A percentile compares a stretch with the other conserved stretches of the same genome.
These are phyloP conservation scores for Vanacampus margaritifer DNA, from an alignment of 2,113 vertebrate species.

Conservation along the genomic window DNA sequence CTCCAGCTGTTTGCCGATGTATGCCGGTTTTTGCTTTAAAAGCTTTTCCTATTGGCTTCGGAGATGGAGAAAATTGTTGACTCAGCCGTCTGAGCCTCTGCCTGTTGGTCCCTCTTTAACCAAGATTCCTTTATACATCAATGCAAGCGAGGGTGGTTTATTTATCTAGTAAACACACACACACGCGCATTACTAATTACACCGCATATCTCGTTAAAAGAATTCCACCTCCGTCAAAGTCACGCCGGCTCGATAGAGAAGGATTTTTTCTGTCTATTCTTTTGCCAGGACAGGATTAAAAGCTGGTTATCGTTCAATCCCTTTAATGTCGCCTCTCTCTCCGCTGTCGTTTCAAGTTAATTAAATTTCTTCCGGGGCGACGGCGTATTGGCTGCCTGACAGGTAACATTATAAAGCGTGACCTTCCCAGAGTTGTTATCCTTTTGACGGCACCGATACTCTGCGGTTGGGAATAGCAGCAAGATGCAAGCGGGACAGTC, in stretches of 20 bases:
- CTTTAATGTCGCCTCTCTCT: constrained; percentile 61
- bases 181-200: constrained; percentile 59
- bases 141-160: constrained; percentile 45
- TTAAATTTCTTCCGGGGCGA: constrained; percentile 63
- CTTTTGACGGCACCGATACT: constrained; percentile 41
- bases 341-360: constrained; percentile 59
- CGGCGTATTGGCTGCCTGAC: constrained; percentile 62
- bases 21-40: constrained; percentile 1
- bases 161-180: constrained; percentile 65
- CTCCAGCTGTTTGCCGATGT: neutral
- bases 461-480: constrained; percentile 12
- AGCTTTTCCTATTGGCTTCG: constrained; percentile 20
- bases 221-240: constrained; percentile 67
- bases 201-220: constrained; percentile 58
- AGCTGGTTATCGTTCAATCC: constrained; percentile 64
- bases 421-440: constrained; percentile 60
- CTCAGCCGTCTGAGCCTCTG: constrained; percentile 30
- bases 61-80: constrained; percentile 37
- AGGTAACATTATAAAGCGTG: constrained; percentile 68
- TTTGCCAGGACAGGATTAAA: constrained; percentile 67
- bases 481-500: constrained; percentile 28
- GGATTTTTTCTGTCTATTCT: constrained; percentile 50
- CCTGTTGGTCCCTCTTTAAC: constrained; percentile 30
- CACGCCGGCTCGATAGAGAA: constrained; percentile 54
- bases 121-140: constrained; percentile 53